Base-by-base conservation (phyloP, 2,888 invertebrate genomes). In the Stenoptilia bipunctidactyla region DNA sequence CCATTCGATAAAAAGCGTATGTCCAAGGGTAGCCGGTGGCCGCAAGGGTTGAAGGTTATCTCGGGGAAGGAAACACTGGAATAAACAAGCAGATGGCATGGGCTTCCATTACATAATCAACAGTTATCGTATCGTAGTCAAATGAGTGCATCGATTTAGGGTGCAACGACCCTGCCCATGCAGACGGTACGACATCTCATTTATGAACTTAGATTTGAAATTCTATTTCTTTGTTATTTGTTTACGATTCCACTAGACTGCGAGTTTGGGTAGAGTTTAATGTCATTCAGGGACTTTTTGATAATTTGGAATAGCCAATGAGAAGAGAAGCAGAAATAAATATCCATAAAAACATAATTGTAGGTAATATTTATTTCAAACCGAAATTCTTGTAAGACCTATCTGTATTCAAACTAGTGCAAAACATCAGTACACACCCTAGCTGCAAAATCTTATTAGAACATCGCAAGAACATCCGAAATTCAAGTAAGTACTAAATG, bases 31-130 rank as follows among this genome's bases (percentile, higher is more conserved):
- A 67, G 71, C 71, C 82, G 72, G 61, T 68, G 71, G 71, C 57
- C 44, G 58, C 55, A 72, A 74, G 75, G 76, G 74, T 71, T 67
- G 53, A 38, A 47, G 53, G 55, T 55, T 65, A 62, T 65, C 61
- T 61, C 62, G 56, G 55, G 61, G 60, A 59, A 49, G 55, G 60
- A 53, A 56, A n/a, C n/a, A n/a, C n/a, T 59, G 69, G 67, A 58
- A 60, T 61, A 76, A 77, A 76, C 64, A 73, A 54, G 69, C 82
- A 83, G 82, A 83, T 82, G 82, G 72, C 55, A 61, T 43, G 45
- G 59, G 69, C 61, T 79, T 61, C 70, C 66, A 69, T 83, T 83
- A 82, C 82, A 70, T 59, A 64, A 77, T 68, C 76, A 80, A 83
- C 75, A 82, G 58, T 56, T 61, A 71, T 69, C 67, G 58, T 61